Conservation (phyloP, 2,113 vertebrate genomes). For the Oxygymnocypris stewartii region DNA sequence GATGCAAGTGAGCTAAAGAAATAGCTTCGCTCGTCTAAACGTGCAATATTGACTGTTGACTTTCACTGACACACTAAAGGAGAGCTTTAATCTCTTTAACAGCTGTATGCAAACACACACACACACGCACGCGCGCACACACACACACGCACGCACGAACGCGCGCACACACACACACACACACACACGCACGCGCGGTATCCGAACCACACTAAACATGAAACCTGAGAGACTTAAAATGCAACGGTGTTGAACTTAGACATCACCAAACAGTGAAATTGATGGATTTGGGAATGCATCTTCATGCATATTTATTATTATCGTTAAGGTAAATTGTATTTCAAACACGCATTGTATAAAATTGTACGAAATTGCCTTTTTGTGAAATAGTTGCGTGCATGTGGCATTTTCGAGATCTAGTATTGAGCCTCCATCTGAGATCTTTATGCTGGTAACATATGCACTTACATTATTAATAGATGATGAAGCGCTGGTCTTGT, state of each 20-base stretch:
- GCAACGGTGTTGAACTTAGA: neutral
- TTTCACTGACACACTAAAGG: neutral
- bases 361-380: neutral
- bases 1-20: conserved; percentile 27
- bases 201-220: too few species aligned
- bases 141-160: too few species aligned
- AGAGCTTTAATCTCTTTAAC: neutral
- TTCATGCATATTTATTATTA: neutral
- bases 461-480: neutral
- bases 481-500: neutral
- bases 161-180: too few species aligned
- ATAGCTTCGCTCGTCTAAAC: neutral
- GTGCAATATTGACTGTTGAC: neutral
- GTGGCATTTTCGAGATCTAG: neutral
- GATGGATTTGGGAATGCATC: neutral
- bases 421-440: neutral
- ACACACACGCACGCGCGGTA: too few species aligned
- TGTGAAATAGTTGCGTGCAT: neutral
- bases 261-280: neutral
- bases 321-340: neutral
- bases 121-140: neutral
- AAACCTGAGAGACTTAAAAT: neutral
- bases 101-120: neutral
- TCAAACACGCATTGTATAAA: neutral
- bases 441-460: too few species aligned